Evolutionary conservation across 2,113 vertebrate species (phyloP).

Genomic region (Festucalex cinctus): DNA sequence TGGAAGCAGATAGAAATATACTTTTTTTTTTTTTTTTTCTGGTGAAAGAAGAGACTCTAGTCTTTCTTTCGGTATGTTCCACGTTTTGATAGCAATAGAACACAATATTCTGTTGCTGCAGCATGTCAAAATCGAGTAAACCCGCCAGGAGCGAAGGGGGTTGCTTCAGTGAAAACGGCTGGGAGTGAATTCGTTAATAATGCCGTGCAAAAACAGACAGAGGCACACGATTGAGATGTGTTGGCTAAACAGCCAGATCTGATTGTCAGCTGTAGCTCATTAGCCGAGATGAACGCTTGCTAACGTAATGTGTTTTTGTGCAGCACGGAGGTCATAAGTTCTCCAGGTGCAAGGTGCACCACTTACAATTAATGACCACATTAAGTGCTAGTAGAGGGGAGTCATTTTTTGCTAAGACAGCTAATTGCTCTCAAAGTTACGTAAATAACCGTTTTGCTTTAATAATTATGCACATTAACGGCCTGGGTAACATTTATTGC

Average conservation of each 20-base stretch:
- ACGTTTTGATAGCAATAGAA: too few species aligned
- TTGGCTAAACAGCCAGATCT: neutral
- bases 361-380: neutral
- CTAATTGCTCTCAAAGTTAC: neutral
- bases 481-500: neutral
- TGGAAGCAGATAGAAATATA: too few species aligned
- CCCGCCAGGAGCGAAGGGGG: too few species aligned
- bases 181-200: too few species aligned
- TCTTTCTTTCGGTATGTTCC: too few species aligned
- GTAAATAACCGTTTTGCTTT: neutral
- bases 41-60: too few species aligned
- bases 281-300: neutral
- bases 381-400: neutral
- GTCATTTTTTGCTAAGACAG: neutral
- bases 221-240: neutral
- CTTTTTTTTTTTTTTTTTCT: too few species aligned
- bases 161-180: too few species aligned
- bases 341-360: slow-evolving; percentile 1
- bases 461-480: neutral
- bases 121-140: too few species aligned
- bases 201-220: neutral
- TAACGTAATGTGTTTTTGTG: slow-evolving; percentile 2
- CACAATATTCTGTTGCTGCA: too few species aligned
- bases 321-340: slow-evolving; percentile 5
- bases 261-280: slow-evolving; percentile 10